Evolutionary conservation across 2,113 vertebrate species (phyloP).

Genomic region (Cettia cetti): DNA sequence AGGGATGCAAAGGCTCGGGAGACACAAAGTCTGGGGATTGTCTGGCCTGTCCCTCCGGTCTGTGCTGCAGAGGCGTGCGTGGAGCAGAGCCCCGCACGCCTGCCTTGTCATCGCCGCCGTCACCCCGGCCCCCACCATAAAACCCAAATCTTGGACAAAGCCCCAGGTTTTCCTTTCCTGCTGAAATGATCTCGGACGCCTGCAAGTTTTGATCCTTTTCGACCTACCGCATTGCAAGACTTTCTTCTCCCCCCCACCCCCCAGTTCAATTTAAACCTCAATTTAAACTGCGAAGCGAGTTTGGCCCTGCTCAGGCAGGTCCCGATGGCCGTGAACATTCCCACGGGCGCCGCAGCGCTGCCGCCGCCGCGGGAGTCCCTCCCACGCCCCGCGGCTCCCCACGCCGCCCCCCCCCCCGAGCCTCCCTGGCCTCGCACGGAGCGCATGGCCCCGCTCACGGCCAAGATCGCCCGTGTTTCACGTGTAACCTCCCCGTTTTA

Average conservation of each 20-base stretch:
- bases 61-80: fast-evolving
- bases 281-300: not conserved
- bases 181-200: not conserved
- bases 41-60: not conserved
- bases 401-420: not conserved
- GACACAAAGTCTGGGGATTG: not conserved
- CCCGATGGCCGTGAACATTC: not conserved
- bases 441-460: fast-evolving
- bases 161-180: not conserved
- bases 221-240: not conserved
- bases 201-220: not conserved
- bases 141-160: not conserved
- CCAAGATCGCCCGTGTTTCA: fast-evolving
- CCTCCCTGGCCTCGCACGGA: not conserved
- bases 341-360: not conserved
- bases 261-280: not conserved
- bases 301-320: slow-evolving; percentile 33
- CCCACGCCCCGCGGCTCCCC: not conserved
- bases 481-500: fast-evolving
- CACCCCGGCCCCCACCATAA: not conserved
- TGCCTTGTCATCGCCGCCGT: fast-evolving
- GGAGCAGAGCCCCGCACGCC: not conserved
- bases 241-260: fast-evolving
- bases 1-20: not conserved
- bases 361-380: not conserved